phyloP scores from a whole-genome alignment of 2,113 vertebrate species.

The Miniopterus natalensis region DNA sequence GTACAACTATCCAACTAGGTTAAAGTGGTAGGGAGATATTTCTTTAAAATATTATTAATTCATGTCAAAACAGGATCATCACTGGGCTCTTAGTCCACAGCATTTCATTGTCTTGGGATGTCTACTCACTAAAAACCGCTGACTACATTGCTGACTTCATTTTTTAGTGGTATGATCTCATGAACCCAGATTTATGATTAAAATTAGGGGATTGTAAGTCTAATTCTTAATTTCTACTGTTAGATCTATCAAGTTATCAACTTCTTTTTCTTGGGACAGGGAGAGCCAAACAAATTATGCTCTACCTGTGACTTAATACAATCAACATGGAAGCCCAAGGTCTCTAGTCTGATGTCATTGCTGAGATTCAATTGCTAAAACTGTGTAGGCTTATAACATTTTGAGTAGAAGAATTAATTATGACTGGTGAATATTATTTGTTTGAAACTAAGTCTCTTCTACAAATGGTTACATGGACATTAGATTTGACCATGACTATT shows the following conservation, averaged over 20 bases:
- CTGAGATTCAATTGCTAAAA: conserved; percentile 50
- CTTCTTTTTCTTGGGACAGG: background rate
- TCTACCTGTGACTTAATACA: background rate
- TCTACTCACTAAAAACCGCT: conserved; percentile 26
- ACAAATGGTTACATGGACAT: conserved; percentile 35
- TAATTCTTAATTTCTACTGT: conserved; percentile 57
- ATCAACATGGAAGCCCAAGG: background rate
- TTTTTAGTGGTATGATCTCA: conserved; percentile 28
- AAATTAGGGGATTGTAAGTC: background rate
- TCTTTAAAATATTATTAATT: background rate
- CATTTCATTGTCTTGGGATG: conserved; percentile 46
- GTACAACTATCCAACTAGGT: background rate
- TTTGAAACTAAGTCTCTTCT: conserved; percentile 53
- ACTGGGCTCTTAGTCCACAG: background rate
- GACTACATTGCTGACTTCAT: conserved; percentile 15
- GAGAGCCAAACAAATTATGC: background rate
- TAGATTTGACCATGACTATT: conserved; percentile 43
- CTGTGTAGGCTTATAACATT: conserved; percentile 13
- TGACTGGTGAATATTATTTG: conserved; percentile 44
- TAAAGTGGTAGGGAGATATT: background rate
- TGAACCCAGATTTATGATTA: conserved; percentile 14
- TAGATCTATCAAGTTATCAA: background rate
- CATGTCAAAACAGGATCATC: conserved; percentile 10
- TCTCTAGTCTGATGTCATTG: conserved; percentile 15
- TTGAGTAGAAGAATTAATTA: conserved; percentile 56